Conservation (phyloP, 2,797 vertebrate genomes). For the Chlorospingus semifuscus region DNA sequence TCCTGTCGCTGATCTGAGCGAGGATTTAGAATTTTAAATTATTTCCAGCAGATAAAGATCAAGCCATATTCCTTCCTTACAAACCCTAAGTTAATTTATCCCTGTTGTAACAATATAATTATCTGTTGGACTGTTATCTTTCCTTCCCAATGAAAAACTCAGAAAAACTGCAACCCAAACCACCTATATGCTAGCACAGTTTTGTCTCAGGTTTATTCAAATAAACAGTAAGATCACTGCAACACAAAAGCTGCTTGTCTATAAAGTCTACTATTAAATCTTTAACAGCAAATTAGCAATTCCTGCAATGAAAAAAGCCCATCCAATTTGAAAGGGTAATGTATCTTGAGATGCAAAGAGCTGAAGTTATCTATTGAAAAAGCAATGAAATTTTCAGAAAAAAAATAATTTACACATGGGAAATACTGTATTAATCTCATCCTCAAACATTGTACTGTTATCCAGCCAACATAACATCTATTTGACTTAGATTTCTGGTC, state of each 20-base stretch:
- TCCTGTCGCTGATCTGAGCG: background rate
- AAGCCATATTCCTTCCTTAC: background rate
- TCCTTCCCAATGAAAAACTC: background rate
- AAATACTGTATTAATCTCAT: background rate
- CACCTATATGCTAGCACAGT: background rate
- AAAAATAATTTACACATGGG: background rate
- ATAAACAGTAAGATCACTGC: background rate
- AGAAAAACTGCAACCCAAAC: background rate
- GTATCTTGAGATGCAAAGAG: background rate
- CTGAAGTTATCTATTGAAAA: background rate
- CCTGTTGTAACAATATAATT: background rate
- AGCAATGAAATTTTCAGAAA: background rate
- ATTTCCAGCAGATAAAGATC: background rate
- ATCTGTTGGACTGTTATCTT: background rate
- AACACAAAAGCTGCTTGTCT: background rate
- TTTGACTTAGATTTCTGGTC: background rate
- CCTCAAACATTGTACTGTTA: background rate
- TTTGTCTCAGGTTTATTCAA: background rate
- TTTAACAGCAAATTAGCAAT: background rate
- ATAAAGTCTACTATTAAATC: background rate
- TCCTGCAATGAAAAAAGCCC: background rate
- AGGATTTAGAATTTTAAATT: background rate
- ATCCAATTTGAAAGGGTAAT: background rate
- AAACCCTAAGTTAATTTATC: background rate
- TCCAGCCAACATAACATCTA: background rate